Evolutionary conservation across 2,888 invertebrate genomes (phyloP), one percentile per base, ranked within the genome.

Genomic region (Cephus pygmeus): DNA sequence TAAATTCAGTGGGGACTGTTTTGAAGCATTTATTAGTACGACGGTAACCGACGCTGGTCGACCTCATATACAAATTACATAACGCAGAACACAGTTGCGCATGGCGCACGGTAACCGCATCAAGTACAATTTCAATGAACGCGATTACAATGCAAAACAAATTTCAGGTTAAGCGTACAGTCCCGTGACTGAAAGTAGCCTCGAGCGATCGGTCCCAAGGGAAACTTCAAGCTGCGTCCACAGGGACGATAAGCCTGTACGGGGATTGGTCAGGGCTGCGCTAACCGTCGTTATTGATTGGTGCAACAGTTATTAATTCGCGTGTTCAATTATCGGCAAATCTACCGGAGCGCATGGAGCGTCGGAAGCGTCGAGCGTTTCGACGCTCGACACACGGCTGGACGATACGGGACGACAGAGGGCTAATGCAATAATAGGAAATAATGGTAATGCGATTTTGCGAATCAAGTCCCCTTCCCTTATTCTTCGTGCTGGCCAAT

Each of bases 291-390:
- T 86, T 90, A 90, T 90, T 89, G 90, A 90, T 90, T 89, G 89
- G 87, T 87, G 88, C 88, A 88, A 90, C 88, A 88, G 90, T 90
- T 90, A 90, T 89, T 90, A 90, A 90, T 91, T 90, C 88, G 88
- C 86, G 85, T 86, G 90, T 89, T 89, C 88, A 89, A 89, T 90
- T 88, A 90, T 90, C 88, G 87, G 81, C 79, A 79, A 83, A 82
- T 85, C 85, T 84, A 84, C 81, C 81, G 79, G 77, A 81, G 31
- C 12, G 31, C 33, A 71, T 31, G 33, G 31, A 71, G 33, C 71
- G 33, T 31, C 11, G 23, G 56, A 56, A 23, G 56, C 56, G 56
- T 56, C 56, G 56, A 56, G 56, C 56, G 56, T 56, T 56, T 56
- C 56, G 56, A 23, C 56, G 56, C 56, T 56, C 56, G 56, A 56